Conservation (phyloP, 2,113 vertebrate species). For the Thryonomys swinderianus region DNA sequence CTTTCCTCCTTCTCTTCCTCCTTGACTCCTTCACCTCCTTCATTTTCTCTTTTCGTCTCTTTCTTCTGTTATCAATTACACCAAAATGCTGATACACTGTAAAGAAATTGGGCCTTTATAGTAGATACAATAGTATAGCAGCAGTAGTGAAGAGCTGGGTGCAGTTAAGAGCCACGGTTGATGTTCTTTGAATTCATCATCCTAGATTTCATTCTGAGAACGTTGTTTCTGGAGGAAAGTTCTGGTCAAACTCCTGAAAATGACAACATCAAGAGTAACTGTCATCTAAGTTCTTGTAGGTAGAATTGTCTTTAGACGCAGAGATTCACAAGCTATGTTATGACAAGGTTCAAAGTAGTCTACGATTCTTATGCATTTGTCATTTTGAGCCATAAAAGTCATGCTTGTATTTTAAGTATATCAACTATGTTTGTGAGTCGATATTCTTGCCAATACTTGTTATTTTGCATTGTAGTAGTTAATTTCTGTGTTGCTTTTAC, state of each 20-base stretch:
- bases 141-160: constrained; percentile 10
- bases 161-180: neutral
- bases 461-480: constrained; percentile 1
- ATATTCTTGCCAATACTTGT: neutral
- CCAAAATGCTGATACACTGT: neutral
- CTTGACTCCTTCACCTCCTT: neutral
- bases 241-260: neutral
- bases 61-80: neutral
- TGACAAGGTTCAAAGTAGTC: neutral
- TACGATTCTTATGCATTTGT: neutral
- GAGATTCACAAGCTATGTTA: neutral
- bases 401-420: constrained; percentile 26
- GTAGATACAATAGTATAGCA: neutral
- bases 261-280: neutral
- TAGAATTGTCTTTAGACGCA: neutral
- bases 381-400: constrained; percentile 25
- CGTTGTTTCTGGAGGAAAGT: constrained; percentile 17
- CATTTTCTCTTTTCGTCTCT: neutral
- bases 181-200: constrained; percentile 7
- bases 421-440: neutral
- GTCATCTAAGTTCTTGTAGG: neutral
- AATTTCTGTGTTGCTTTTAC: constrained; percentile 30
- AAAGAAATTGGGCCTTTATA: neutral
- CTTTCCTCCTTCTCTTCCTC: neutral
- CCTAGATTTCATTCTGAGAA: neutral